Conservation (phyloP, 2,797 vertebrate genomes). For the Vespertilio murinus region DNA sequence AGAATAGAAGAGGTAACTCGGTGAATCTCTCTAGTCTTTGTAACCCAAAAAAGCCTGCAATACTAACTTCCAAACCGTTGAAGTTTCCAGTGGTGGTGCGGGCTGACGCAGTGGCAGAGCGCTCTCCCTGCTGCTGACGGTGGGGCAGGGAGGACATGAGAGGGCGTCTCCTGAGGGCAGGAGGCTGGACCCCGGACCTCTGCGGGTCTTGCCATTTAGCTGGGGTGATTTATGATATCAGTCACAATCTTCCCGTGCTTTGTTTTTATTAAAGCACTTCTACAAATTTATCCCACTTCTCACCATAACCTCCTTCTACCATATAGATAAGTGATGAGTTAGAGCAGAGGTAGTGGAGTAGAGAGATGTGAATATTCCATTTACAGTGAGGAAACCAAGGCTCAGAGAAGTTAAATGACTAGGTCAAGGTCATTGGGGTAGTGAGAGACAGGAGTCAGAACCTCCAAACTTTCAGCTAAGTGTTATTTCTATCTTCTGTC, state of each 20-base stretch:
- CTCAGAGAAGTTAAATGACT: neutral
- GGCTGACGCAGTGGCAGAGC: neutral
- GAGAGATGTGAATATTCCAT: neutral
- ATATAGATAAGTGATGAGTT: neutral
- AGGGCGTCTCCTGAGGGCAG: neutral
- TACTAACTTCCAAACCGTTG: neutral
- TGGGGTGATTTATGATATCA: neutral
- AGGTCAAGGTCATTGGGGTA: neutral
- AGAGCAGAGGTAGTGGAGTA: neutral
- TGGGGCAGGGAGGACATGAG: accelerated
- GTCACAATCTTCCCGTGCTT: neutral
- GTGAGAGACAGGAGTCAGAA: neutral
- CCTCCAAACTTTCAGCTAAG: neutral
- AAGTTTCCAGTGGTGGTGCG: neutral
- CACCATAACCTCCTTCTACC: neutral
- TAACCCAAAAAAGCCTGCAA: neutral
- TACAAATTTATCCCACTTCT: neutral
- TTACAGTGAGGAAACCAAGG: neutral
- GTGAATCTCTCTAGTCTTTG: neutral
- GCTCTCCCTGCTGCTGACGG: accelerated
- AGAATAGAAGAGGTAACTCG: neutral
- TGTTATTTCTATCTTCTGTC: neutral
- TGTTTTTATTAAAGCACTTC: neutral
- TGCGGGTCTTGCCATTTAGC: neutral
- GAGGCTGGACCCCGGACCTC: neutral